These are phyloP conservation scores for Piprites chloris DNA, from an alignment of 2,113 vertebrate species.

Conservation along the genomic window DNA sequence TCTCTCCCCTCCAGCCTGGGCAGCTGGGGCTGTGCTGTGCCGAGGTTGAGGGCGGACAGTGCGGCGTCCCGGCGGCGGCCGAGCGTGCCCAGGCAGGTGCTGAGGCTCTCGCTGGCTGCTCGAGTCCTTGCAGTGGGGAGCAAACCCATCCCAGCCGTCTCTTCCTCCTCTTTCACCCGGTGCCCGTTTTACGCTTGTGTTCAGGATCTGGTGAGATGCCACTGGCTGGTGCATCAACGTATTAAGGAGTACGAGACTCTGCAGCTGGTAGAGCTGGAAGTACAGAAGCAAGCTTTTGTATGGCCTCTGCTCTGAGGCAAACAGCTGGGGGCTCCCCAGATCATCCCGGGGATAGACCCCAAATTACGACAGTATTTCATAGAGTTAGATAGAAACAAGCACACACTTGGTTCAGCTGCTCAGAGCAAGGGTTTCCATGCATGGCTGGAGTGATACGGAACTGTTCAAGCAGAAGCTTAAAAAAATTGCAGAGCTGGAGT, in stretches of 20 bases:
- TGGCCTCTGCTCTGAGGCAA: no score
- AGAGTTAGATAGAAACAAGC: rapidly evolving
- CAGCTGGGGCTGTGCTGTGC: neutral
- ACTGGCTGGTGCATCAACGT: rapidly evolving
- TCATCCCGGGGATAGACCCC: neutral
- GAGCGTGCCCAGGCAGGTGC: neutral
- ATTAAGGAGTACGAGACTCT: neutral
- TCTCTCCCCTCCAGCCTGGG: rapidly evolving
- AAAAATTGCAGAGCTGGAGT: rapidly evolving
- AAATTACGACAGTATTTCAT: neutral
- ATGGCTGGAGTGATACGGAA: rapidly evolving
- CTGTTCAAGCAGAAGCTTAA: neutral
- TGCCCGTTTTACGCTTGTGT: rapidly evolving
- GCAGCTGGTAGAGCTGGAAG: no score
- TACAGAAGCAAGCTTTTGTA: neutral
- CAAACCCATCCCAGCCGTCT: neutral
- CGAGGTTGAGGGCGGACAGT: neutral
- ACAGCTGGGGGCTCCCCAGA: neutral
- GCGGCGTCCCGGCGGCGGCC: neutral
- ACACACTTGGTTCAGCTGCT: rapidly evolving
- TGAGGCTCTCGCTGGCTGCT: neutral
- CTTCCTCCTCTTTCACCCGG: rapidly evolving
- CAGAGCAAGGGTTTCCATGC: neutral
- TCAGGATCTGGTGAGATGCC: rapidly evolving
- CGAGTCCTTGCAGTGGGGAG: no score